Base-by-base conservation (phyloP, 2,113 vertebrate genomes). In the Carettochelys insculpta region DNA sequence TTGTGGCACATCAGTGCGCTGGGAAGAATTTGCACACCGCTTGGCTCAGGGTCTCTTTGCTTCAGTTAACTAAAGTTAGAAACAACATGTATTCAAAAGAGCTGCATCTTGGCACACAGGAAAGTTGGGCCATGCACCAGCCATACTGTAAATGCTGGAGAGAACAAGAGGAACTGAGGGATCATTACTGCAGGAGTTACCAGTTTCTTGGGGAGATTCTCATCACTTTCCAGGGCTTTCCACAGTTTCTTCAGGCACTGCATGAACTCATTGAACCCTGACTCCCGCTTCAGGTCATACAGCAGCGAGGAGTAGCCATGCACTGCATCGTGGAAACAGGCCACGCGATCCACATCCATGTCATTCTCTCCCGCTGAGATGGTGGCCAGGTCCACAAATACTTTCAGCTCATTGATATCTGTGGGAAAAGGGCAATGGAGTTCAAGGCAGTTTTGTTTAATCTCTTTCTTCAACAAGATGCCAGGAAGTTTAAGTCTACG, bases 321-420 rank as follows among this genome's bases (percentile, higher is more conserved):
- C 65, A 99, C 98, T 0, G 99, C 95, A 8, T 99, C 98, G 0
- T 99, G 99, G 96, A 99, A 99, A 83, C 98, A 99, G 1, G 99
- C 98, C 17, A 99, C 99, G 0, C 99, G 98, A 93, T 99, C 99
- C 83, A 99, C 98, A 0, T 99, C 99, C 94, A 99, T 98, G 96
- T 99, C 99, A 3, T 99, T 99, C 97, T 99, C 99, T 82, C 99
- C 99, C 8, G 99, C 99, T 22, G 99, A 99, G 94, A 99, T 99
- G 86, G 99, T 99, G 0, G 99, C 99, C 97, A 99, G 90, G 96
- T 99, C 99, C 75, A 99, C 99, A 82, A 99, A 99, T 19, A 99
- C 99, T 89, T 99, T 99, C 94, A 99, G 95, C 94, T 99, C 99
- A 12, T 98, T 99, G 53, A 98, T 98, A 95, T 98, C 99, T 99